Evolutionary conservation across 2,113 vertebrate genomes (phyloP).

Genomic region (Mohoua ochrocephala): DNA sequence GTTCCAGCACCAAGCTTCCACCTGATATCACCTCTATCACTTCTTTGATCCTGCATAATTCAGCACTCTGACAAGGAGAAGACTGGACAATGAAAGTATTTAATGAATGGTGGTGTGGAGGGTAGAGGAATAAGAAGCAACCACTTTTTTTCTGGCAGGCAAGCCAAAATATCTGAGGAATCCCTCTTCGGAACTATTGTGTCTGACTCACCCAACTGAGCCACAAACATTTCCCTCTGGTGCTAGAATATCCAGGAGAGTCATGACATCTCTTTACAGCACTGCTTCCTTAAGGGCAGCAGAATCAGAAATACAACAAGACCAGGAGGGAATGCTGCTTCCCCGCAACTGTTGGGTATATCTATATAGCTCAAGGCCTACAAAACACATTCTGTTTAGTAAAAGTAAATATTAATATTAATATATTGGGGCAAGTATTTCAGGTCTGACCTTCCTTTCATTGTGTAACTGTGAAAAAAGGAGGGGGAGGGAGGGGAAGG

Average conservation of each 20-base stretch:
- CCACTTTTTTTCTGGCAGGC: neutral
- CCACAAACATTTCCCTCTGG: neutral
- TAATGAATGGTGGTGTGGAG: neutral
- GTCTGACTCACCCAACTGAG: neutral
- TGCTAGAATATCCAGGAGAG: neutral
- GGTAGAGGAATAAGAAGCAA: neutral
- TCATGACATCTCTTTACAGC: neutral
- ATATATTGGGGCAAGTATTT: neutral
- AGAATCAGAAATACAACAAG: neutral
- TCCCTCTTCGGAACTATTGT: neutral
- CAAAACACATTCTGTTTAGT: neutral
- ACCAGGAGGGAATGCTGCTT: neutral
- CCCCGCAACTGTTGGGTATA: neutral
- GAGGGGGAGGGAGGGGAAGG: rapidly evolving
- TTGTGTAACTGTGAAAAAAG: neutral
- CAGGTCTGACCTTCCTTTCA: neutral
- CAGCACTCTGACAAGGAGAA: neutral
- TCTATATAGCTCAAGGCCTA: neutral
- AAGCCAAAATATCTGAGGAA: neutral
- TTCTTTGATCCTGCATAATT: neutral
- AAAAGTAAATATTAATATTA: neutral
- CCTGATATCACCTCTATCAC: neutral
- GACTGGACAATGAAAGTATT: neutral
- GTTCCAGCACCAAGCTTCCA: neutral
- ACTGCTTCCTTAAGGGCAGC: neutral